Percentiles rank a stretch among this genome's conserved stretches.
These are phyloP conservation scores for Teleogryllus oceanicus DNA, from an alignment of 2,888 invertebrate genomes.

Conservation along the genomic window DNA sequence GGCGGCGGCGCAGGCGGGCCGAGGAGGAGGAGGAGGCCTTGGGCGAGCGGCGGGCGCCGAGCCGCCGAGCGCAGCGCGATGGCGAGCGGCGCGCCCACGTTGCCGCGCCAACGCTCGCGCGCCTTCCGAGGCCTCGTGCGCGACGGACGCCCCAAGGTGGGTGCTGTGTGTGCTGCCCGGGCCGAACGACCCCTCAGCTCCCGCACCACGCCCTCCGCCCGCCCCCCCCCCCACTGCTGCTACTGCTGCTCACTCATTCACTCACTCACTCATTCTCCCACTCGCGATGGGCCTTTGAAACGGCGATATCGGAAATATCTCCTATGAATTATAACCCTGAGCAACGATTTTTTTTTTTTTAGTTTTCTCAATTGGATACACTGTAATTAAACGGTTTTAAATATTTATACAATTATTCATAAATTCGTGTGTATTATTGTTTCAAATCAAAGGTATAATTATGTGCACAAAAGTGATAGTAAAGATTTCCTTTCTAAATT, in stretches of 20 bases:
- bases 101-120: background rate
- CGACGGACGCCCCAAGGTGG: conserved; percentile 18
- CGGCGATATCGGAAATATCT: no score
- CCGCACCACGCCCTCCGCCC: background rate
- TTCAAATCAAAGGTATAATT: no score
- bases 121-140: conserved; percentile 10
- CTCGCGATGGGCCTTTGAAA: background rate
- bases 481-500: no score
- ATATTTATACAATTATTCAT: no score
- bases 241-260: background rate
- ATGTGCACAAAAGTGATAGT: no score
- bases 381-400: no score
- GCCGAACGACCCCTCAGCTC: no score
- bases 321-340: no score
- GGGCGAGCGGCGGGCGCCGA: background rate
- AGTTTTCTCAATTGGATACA: no score
- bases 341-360: no score
- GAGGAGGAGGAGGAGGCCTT: background rate
- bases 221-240: background rate
- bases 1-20: background rate
- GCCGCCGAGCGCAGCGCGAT: background rate
- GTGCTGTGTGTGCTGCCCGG: background rate
- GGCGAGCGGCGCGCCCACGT: conserved; percentile 7
- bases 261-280: background rate
- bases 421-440: no score